Conservation (phyloP, 2,888 invertebrate species). For the Scaptomyza caliginosa region DNA sequence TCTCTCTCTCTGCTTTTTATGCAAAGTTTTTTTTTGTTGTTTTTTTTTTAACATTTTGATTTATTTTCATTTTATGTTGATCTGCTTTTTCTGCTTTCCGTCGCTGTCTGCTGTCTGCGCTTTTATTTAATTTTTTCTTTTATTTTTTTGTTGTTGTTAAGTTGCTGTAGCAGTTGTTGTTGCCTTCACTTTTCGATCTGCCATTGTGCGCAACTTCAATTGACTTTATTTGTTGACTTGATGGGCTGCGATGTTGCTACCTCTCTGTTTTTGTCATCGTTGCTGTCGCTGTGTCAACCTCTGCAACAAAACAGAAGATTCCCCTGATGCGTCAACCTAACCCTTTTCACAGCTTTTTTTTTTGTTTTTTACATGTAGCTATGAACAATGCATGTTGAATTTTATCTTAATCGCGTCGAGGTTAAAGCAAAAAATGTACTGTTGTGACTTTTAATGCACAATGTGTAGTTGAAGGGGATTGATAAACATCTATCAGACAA, state of each 20-base stretch:
- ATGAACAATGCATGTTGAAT: slow-evolving; percentile 59
- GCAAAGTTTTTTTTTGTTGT: slow-evolving; percentile 64
- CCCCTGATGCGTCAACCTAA: slow-evolving; percentile 34
- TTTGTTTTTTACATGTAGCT: background rate
- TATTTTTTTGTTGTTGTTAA: slow-evolving; percentile 19
- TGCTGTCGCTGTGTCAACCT: slow-evolving; percentile 39
- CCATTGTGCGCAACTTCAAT: slow-evolving; percentile 66
- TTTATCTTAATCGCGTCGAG: slow-evolving; percentile 51
- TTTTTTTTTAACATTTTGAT: slow-evolving; percentile 63
- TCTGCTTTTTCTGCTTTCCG: slow-evolving; percentile 61
- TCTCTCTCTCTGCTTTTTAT: slow-evolving; percentile 52
- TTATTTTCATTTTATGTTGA: slow-evolving; percentile 79
- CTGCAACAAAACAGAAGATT: slow-evolving; percentile 5
- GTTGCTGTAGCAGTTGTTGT: slow-evolving; percentile 13
- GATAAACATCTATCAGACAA: slow-evolving; percentile 10
- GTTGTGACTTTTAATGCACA: slow-evolving; percentile 58
- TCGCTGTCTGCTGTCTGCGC: slow-evolving; percentile 59
- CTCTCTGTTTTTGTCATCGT: slow-evolving; percentile 29
- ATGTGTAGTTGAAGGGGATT: slow-evolving; percentile 62
- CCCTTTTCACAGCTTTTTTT: background rate
- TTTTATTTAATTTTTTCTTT: slow-evolving; percentile 64
- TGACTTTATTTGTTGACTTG: slow-evolving; percentile 68
- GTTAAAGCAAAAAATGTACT: slow-evolving; percentile 40
- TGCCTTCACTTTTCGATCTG: slow-evolving; percentile 48
- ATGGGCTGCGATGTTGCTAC: slow-evolving; percentile 41